These are phyloP conservation scores for Intellagama lesueurii DNA, from an alignment of 2,797 vertebrate genomes.

Conservation along the genomic window DNA sequence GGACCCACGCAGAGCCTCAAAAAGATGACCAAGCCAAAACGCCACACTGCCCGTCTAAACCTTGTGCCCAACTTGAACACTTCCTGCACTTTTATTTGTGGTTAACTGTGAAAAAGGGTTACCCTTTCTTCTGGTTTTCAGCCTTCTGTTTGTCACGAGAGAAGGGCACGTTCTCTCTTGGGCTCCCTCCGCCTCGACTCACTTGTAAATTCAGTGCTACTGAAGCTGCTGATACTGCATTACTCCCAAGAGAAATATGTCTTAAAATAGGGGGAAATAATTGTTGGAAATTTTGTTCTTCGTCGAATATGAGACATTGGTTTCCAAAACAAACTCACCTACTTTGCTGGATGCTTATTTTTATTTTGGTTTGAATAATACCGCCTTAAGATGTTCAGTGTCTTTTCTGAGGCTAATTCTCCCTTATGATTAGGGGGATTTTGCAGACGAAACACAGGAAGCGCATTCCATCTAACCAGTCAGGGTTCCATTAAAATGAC, in stretches of 20 bases:
- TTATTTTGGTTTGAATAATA: slow-evolving; percentile 45
- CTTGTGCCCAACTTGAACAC: slow-evolving; percentile 94
- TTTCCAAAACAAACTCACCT: slow-evolving; percentile 56
- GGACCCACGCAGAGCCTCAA: slow-evolving; percentile 94
- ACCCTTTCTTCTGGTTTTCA: slow-evolving; percentile 63
- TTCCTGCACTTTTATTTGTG: slow-evolving; percentile 94
- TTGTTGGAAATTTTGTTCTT: slow-evolving; percentile 28
- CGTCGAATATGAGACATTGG: slow-evolving; percentile 20
- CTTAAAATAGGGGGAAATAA: slow-evolving; percentile 54
- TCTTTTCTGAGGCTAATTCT: slow-evolving; percentile 51
- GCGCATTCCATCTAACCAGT: background rate
- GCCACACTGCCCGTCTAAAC: slow-evolving; percentile 77
- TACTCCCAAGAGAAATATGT: slow-evolving; percentile 35
- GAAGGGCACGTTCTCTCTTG: slow-evolving; percentile 65
- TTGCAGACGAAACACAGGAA: slow-evolving; percentile 21
- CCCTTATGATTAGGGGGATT: slow-evolving; percentile 55
- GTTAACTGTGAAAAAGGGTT: slow-evolving; percentile 80
- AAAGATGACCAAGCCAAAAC: slow-evolving; percentile 89
- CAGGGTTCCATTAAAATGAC: slow-evolving; percentile 39
- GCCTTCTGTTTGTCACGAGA: slow-evolving; percentile 67
- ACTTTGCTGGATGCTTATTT: slow-evolving; percentile 54
- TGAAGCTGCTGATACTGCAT: slow-evolving; percentile 52
- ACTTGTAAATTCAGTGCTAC: slow-evolving; percentile 51
- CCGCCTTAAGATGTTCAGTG: slow-evolving; percentile 73
- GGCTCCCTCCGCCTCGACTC: background rate